Evolutionary conservation across 35 echinoderm and acorn worm species (phyloP), one percentile per base, ranked within the genome.

Genomic region (Acanthaster planci): DNA sequence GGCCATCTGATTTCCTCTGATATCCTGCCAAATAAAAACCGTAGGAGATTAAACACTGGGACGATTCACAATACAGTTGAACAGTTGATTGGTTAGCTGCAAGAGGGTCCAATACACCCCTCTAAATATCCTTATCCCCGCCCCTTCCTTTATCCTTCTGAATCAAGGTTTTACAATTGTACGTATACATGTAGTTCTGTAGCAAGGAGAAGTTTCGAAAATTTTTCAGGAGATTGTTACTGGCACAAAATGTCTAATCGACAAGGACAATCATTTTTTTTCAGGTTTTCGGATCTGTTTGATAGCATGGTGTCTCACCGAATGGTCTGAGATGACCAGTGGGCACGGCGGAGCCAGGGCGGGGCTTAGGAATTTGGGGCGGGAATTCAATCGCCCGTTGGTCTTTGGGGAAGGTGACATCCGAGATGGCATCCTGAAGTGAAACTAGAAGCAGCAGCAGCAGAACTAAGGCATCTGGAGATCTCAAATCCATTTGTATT

Each of bases 1-100:
- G 59, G 37, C 90, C 89, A 9, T 89, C 88, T 7, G 94, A 79
- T 40, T 90, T 97, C 6, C 86, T 81, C 85, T 97, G 94, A 50
- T 79, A 90, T 76, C 94, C 94, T 97, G 57, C 35, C 17, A 38
- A n/a, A 26, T 8, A 52, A 81, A n/a, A 8, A 55, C 9, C 6
- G 31, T 30, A 16, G 17, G 32, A 30, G 17, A 30, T 77, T 30
- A 27, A 34, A 34, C 35, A n/a, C n/a, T n/a, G n/a, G n/a, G n/a
- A n/a, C n/a, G n/a, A n/a, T n/a, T n/a, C n/a, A n/a, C n/a, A n/a
- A n/a, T n/a, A n/a, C n/a, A n/a, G n/a, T n/a, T n/a, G n/a, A n/a
- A n/a, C n/a, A n/a, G n/a, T n/a, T n/a, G n/a, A n/a, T n/a, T n/a
- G n/a, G n/a, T n/a, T n/a, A n/a, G n/a, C n/a, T n/a, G n/a, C n/a